A percentile compares a stretch with the other conserved stretches of the same genome.
Evolutionary conservation across 1,140 invertebrate species (phyloP).

Genomic region (Zaprionus lachaisei): DNA sequence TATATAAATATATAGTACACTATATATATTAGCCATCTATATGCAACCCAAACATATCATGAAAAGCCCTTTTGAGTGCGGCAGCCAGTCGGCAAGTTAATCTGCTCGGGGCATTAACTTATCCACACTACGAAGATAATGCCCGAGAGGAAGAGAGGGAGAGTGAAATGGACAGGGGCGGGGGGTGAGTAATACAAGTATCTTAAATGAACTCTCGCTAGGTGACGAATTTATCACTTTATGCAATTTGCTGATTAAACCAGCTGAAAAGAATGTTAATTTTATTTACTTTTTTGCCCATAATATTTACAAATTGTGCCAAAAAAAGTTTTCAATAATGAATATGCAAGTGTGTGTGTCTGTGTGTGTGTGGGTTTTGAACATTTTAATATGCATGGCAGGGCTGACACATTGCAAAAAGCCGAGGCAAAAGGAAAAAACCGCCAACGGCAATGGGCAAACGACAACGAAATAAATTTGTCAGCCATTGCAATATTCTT

Average conservation of each 20-base stretch:
- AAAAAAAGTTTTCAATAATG: slow-evolving; percentile 73
- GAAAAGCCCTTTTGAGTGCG: not conserved
- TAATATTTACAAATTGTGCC: slow-evolving; percentile 44
- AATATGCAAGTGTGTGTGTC: slow-evolving; percentile 62
- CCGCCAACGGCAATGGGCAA: slow-evolving; percentile 54
- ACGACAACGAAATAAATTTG: slow-evolving; percentile 76
- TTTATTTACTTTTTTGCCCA: slow-evolving; percentile 32
- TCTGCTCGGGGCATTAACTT: not conserved
- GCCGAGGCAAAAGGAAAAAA: slow-evolving; percentile 54
- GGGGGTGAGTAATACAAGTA: not conserved
- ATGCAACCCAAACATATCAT: not conserved
- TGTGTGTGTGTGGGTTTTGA: slow-evolving; percentile 49
- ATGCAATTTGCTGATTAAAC: slow-evolving; percentile 22
- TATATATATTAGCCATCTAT: too few species aligned
- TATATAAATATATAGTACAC: too few species aligned
- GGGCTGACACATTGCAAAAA: slow-evolving; percentile 60
- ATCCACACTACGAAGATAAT: not conserved
- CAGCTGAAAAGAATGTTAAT: slow-evolving; percentile 32
- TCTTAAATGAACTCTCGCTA: slow-evolving; percentile 7
- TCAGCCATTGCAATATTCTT: slow-evolving; percentile 81
- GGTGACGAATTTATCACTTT: slow-evolving; percentile 19
- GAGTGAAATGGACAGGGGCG: not conserved
- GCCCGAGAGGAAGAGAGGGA: not conserved
- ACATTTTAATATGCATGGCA: slow-evolving; percentile 82
- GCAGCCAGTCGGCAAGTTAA: not conserved